Percentiles rank a stretch among this genome's conserved stretches.
These are phyloP conservation scores for Marasmarcha lunaedactyla DNA, from an alignment of 2,888 invertebrate species.

Conservation along the genomic window DNA sequence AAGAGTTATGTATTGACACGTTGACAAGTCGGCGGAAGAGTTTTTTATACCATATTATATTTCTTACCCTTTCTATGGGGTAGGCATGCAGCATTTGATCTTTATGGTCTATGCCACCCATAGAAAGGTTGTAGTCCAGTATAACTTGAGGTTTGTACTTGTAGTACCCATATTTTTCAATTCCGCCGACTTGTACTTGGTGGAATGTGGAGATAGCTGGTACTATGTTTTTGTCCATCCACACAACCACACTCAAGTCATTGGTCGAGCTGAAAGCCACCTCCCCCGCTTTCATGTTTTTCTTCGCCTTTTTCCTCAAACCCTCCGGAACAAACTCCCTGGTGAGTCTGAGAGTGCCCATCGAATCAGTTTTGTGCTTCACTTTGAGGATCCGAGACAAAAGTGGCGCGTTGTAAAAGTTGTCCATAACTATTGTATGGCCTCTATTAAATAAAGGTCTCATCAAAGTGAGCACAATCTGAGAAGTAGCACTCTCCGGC, in stretches of 20 bases:
- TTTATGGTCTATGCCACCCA: too few species aligned
- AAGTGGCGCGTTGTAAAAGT: constrained; percentile 12
- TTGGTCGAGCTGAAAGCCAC: constrained; percentile 6
- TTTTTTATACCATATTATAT: constrained; percentile 7
- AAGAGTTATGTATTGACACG: neutral
- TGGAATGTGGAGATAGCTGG: constrained; percentile 1
- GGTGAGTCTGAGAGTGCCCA: too few species aligned
- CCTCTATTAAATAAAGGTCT: too few species aligned
- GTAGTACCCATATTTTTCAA: neutral
- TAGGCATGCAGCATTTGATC: too few species aligned
- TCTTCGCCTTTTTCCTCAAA: too few species aligned
- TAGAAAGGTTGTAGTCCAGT: neutral
- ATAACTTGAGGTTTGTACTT: neutral
- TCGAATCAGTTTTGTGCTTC: too few species aligned
- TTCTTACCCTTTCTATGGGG: neutral
- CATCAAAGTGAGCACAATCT: too few species aligned
- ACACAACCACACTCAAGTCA: constrained; percentile 9
- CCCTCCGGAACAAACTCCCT: too few species aligned
- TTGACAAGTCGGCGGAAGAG: constrained; percentile 1
- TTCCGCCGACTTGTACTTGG: constrained; percentile 1
- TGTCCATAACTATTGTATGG: constrained; percentile 5
- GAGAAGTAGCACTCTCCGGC: too few species aligned
- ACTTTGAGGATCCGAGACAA: too few species aligned
- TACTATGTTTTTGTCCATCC: constrained; percentile 8
- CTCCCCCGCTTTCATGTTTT: too few species aligned